These are phyloP conservation scores for Procambarus virginalis DNA, from an alignment of 1,140 invertebrate species.

Conservation along the genomic window DNA sequence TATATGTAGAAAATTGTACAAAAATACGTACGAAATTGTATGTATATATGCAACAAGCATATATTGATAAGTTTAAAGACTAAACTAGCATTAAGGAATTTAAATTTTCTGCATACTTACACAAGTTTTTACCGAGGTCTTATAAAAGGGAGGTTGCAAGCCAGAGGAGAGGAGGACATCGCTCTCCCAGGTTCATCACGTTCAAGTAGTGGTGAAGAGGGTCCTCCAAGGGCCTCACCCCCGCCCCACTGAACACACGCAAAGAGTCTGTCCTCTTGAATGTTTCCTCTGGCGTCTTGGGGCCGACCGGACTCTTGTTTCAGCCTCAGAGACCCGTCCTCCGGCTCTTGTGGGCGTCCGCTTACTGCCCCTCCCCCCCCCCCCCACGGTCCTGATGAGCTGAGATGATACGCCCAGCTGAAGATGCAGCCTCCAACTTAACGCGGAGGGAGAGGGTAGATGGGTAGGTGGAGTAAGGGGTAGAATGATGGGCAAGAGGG, in stretches of 20 bases:
- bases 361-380: background rate
- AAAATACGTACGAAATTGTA: too few relatives aligned
- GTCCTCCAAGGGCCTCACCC: background rate
- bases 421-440: too few relatives aligned
- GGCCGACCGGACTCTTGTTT: conserved; percentile 21
- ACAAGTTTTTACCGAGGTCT: background rate
- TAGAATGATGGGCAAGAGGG: background rate
- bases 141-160: conserved; percentile 3
- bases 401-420: too few relatives aligned
- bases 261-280: conserved; percentile 42
- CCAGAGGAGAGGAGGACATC: background rate
- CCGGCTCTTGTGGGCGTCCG: too few relatives aligned
- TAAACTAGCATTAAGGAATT: background rate
- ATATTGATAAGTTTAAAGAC: background rate
- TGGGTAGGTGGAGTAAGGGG: background rate
- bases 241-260: conserved; percentile 10
- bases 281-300: conserved; percentile 15
- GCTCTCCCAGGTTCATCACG: background rate
- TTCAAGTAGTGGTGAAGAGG: background rate
- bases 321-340: conserved; percentile 3
- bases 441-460: too few relatives aligned
- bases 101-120: background rate
- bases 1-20: too few relatives aligned
- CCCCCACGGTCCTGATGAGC: background rate
- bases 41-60: background rate